These are phyloP conservation scores for Trissolcus brochymenae DNA, from an alignment of 2,888 invertebrate species.

Conservation along the genomic window DNA sequence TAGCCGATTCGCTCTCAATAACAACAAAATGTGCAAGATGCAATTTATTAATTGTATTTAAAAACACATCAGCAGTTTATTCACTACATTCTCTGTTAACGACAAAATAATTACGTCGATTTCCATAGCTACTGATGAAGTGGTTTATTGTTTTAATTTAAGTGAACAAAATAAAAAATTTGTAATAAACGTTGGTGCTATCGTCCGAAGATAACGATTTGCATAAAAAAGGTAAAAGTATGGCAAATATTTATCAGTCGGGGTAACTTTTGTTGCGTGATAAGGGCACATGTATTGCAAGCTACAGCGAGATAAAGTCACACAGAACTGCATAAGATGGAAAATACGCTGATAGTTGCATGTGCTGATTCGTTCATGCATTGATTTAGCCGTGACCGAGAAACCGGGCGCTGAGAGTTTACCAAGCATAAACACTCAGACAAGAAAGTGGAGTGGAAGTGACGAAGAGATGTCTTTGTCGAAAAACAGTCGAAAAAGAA, in stretches of 20 bases:
- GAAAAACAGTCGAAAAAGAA: conserved; percentile 52
- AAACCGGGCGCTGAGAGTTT: conserved; percentile 63
- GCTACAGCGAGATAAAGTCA: neutral
- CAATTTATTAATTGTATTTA: too few relatives aligned
- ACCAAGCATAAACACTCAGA: conserved; percentile 43
- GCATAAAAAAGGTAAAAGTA: too few relatives aligned
- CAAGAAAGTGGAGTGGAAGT: conserved; percentile 26
- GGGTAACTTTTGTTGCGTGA: neutral
- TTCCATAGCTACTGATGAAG: too few relatives aligned
- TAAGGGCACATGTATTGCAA: neutral
- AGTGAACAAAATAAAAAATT: too few relatives aligned
- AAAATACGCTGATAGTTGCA: conserved; percentile 5
- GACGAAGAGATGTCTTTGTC: conserved; percentile 30
- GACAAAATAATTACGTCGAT: too few relatives aligned
- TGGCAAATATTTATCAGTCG: too few relatives aligned
- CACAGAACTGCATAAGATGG: neutral
- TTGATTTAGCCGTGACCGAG: conserved; percentile 71
- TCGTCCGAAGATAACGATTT: too few relatives aligned
- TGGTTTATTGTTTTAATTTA: too few relatives aligned
- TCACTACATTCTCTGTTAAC: too few relatives aligned
- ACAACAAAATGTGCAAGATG: too few relatives aligned
- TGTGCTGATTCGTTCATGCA: conserved; percentile 34
- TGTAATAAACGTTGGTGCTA: too few relatives aligned
- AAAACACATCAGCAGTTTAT: too few relatives aligned
- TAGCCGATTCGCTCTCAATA: neutral